Conservation (phyloP, 2,888 invertebrate genomes). For the Synanthedon andrenaeformis region DNA sequence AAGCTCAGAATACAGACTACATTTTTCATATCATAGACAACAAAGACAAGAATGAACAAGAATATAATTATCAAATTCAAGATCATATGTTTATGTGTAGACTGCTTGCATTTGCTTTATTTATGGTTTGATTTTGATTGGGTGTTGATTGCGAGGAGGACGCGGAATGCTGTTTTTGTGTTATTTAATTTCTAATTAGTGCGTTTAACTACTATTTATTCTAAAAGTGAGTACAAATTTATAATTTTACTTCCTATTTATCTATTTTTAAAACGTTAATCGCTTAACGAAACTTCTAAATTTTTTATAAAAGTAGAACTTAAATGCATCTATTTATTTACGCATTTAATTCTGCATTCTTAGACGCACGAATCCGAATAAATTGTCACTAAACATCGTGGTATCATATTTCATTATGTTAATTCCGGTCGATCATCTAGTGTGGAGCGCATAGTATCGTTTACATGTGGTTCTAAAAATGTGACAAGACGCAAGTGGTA, state of each 20-base stretch:
- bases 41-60: background rate
- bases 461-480: slow-evolving; percentile 66
- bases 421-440: slow-evolving; percentile 12
- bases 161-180: slow-evolving; percentile 62
- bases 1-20: no score
- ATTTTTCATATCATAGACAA: no score
- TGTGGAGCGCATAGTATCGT: slow-evolving; percentile 44
- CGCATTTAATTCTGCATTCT: slow-evolving; percentile 43
- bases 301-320: background rate
- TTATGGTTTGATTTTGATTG: slow-evolving; percentile 44
- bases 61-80: slow-evolving; percentile 14
- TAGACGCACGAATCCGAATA: slow-evolving; percentile 4
- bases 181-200: slow-evolving; percentile 52
- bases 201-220: slow-evolving; percentile 33
- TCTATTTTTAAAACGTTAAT: background rate
- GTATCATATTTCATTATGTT: slow-evolving; percentile 16
- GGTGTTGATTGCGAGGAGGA: slow-evolving; percentile 57
- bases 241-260: background rate
- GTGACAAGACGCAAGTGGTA: slow-evolving; percentile 54
- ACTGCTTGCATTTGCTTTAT: slow-evolving; percentile 44
- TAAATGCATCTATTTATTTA: slow-evolving; percentile 10
- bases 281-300: background rate
- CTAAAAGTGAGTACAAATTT: slow-evolving; percentile 36
- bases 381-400: slow-evolving; percentile 11
- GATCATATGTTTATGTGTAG: slow-evolving; percentile 65